These are phyloP conservation scores for Garra rufa DNA, from an alignment of 2,113 vertebrate genomes.

Conservation along the genomic window DNA sequence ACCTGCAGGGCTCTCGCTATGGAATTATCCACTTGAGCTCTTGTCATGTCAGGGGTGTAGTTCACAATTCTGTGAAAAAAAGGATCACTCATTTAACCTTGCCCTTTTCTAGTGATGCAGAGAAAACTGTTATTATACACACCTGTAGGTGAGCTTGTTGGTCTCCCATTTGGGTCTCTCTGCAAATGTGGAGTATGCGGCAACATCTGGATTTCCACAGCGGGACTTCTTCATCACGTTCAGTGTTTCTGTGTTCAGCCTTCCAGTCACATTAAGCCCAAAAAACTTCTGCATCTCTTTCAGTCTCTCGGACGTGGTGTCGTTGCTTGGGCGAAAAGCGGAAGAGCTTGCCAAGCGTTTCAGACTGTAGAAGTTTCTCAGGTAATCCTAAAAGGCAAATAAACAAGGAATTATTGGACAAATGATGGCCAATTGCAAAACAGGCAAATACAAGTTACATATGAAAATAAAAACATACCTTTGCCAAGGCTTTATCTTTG, in stretches of 20 bases:
- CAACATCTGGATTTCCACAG: conserved; percentile 79
- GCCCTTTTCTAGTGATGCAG: not conserved
- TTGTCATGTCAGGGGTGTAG: conserved; percentile 76
- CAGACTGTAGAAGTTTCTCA: no score
- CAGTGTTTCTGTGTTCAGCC: conserved; percentile 71
- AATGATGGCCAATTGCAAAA: no score
- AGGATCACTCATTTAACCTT: not conserved
- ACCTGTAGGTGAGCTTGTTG: conserved; percentile 84
- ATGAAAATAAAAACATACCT: conserved; percentile 25
- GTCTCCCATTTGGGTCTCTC: conserved; percentile 77
- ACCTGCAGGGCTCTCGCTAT: conserved; percentile 78
- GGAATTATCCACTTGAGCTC: conserved; percentile 70
- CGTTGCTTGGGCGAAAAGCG: no score
- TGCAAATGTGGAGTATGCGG: conserved; percentile 69
- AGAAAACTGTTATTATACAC: conserved; percentile 21
- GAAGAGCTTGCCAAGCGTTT: no score
- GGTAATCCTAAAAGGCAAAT: no score
- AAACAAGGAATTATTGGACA: no score
- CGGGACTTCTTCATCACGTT: conserved; percentile 73
- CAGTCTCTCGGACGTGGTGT: conserved; percentile 39
- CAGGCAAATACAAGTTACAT: no score
- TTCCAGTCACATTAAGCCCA: conserved; percentile 75
- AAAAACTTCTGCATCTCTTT: conserved; percentile 83
- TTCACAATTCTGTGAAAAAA: conserved; percentile 77
- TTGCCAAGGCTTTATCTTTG: conserved; percentile 3